Base-by-base conservation (phyloP, 2,113 vertebrate genomes). In the Ciconia boyciana region DNA sequence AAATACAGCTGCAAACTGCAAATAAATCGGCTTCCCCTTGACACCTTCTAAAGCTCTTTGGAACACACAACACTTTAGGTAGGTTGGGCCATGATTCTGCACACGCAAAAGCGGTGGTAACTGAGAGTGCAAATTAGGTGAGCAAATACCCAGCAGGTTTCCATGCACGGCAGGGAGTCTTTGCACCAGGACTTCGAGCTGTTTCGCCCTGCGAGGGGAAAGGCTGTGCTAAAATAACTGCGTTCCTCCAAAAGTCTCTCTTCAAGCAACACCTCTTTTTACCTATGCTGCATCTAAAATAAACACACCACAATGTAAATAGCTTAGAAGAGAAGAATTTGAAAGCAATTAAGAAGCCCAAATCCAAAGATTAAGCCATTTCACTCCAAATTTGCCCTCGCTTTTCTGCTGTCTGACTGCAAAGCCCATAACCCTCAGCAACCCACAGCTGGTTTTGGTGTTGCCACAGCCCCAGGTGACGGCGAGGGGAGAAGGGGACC, bases 231-330 rank as follows among this genome's bases (percentile, higher is more conserved):
- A 28, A 88, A 86, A n/a, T 9, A 49, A 22, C 39, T 2, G 4
- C 24, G 24, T 4, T 54, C 58, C 46, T 66, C 62, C 71, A 79
- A 54, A 86, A 72, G 16, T 3, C 36, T 52, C 78, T 28, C 89
- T 64, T 52, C 64, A 75, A 46, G 36, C 14, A 88, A 24, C 48
- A 19, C 10, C 43, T 31, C 31, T n/a, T 82, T 70, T 41, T 20
- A 54, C 95, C 92, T 98, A 98, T 13, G 66, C 24, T 16, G 90
- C 89, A 96, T 98, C 83, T 94, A 85, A 72, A 91, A 55, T 44
- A 76, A 65, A 79, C 55, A 32, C 65, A 19, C 8, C 48, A 57
- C 51, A 32, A 9, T 2, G 39, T 16, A 36, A 93, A 58, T 10
- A 65, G 32, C 55, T 77, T 58, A 62, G 41, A 91, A 31, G 0